phyloP scores from a whole-genome alignment of 2,113 vertebrate genomes.

The Mesitornis unicolor region DNA sequence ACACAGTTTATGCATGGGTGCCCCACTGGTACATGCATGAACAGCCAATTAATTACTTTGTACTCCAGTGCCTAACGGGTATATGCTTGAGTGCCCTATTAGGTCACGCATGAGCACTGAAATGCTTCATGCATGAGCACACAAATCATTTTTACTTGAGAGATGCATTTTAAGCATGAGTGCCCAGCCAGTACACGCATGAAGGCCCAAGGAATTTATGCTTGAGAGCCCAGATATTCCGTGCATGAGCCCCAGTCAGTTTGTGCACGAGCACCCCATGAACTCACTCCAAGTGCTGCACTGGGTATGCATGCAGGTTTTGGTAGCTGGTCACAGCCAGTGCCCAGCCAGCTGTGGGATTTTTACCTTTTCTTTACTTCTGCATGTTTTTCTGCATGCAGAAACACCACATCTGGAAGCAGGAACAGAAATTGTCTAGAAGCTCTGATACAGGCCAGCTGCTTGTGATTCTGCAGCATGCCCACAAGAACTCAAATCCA shows the following conservation, averaged over 20 bases:
- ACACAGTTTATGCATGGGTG: neutral
- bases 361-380: neutral
- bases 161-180: neutral
- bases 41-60: neutral
- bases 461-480: neutral
- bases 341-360: neutral
- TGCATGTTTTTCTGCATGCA: neutral
- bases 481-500: neutral
- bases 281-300: accelerated
- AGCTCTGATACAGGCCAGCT: neutral
- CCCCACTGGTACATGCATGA: neutral
- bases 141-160: neutral
- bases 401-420: neutral
- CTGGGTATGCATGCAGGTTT: neutral
- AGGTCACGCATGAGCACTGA: neutral
- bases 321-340: neutral
- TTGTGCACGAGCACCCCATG: neutral
- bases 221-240: neutral
- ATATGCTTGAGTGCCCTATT: neutral
- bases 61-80: neutral
- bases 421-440: neutral
- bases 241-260: neutral
- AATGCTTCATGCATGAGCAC: neutral
- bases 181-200: neutral
- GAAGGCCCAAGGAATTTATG: neutral